Evolutionary conservation across 2,797 vertebrate species (phyloP), one percentile per base, ranked within the genome.

Genomic region (Cuniculus paca): DNA sequence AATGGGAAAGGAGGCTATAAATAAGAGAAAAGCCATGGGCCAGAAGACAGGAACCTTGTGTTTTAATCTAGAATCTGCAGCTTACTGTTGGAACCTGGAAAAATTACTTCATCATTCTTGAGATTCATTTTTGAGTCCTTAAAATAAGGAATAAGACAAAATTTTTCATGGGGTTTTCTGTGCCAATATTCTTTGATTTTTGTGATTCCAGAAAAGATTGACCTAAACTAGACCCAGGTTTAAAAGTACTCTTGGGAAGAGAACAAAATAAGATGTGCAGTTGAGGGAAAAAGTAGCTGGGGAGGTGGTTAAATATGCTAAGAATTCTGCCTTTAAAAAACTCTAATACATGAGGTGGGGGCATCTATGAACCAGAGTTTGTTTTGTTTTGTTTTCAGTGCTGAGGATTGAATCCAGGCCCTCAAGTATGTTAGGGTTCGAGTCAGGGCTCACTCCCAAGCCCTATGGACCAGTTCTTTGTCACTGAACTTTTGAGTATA

Each of bases 71-170:
- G 39, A 94, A 54, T 77, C 75, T 81, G 45, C 39, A 24, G 54
- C 14, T 88, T 87, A 56, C 17, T 45, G 72, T 36, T 63, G 86
- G 63, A 89, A 86, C 10, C 24, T 84, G 39, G 19, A 39, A 79
- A 63, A 42, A 95, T 77, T 2, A 0, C 5, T 19, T 63, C 10
- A 10, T 39, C 42, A 10, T 24, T 65, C n/a, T 86, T 84, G 48
- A 52, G 16, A 16, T 93, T 83, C 74, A 31, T 70, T 80, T 82
- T 50, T 45, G 6, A 88, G 16, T 48, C 65, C 8, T 89, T 79
- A 88, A 70, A 97, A n/a, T 34, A 90, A 79, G 52, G 10, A 45
- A 61, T 52, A 16, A 95, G 82, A 20, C 28, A 81, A 88, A 88
- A 91, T n/a, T 68, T 2, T 11, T 86, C 61, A 54, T 50, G 24